Evolutionary conservation across 2,888 invertebrate species (phyloP).

Genomic region (Micropterix aruncella): DNA sequence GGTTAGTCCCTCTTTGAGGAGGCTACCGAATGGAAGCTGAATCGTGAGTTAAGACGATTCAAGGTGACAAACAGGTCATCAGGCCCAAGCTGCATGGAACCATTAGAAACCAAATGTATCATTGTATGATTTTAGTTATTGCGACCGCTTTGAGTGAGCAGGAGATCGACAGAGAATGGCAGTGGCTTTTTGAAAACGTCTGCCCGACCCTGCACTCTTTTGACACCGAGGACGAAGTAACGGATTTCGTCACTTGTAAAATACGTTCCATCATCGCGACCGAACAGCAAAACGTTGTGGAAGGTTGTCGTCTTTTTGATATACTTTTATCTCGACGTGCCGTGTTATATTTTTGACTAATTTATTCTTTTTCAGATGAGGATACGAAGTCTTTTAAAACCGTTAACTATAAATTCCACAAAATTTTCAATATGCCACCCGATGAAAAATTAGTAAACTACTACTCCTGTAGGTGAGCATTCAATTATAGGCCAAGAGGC

Average conservation of each 20-base stretch:
- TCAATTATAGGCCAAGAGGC: too few relatives aligned
- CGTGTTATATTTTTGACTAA: slow-evolving; percentile 11
- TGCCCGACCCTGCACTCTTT: slow-evolving; percentile 77
- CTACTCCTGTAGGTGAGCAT: slow-evolving; percentile 78
- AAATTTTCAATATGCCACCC: slow-evolving; percentile 78
- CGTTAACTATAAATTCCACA: slow-evolving; percentile 70
- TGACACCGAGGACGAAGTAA: slow-evolving; percentile 87
- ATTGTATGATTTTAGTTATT: slow-evolving; percentile 49
- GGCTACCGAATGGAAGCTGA: too few relatives aligned
- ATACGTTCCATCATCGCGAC: slow-evolving; percentile 88
- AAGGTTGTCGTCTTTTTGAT: slow-evolving; percentile 23
- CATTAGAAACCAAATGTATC: too few relatives aligned
- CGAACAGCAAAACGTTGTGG: slow-evolving; percentile 43
- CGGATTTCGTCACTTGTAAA: slow-evolving; percentile 91
- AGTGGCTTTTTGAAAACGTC: slow-evolving; percentile 82
- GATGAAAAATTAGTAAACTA: slow-evolving; percentile 95
- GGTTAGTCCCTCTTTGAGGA: too few relatives aligned
- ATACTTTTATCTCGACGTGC: slow-evolving; percentile 7
- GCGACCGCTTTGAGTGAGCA: slow-evolving; percentile 75
- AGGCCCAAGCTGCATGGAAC: too few relatives aligned
- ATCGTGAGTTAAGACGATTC: too few relatives aligned
- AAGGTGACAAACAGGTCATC: too few relatives aligned
- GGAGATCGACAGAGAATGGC: slow-evolving; percentile 88
- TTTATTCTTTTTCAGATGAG: slow-evolving; percentile 49
- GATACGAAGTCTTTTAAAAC: slow-evolving; percentile 67